Conservation (phyloP, 2,113 vertebrate species). For the Hippoglossus stenolepis region DNA sequence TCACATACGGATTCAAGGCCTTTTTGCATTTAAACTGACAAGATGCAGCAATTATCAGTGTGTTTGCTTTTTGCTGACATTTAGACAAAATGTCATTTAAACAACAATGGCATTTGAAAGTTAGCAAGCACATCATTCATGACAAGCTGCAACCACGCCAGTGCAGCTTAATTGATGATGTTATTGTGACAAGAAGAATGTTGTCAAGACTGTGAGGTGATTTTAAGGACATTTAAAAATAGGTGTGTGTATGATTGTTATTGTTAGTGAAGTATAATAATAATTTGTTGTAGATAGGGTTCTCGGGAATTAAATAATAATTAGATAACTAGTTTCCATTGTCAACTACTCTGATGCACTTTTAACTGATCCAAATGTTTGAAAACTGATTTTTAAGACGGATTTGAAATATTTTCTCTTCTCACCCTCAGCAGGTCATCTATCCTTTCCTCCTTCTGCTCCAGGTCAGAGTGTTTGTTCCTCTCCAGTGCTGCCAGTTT, state of each 20-base stretch:
- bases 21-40: conserved; percentile 4
- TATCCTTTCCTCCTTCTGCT: conserved; percentile 97
- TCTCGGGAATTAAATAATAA: not conserved
- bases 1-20: not conserved
- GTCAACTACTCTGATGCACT: not conserved
- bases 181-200: not conserved
- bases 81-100: conserved; percentile 20
- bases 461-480: conserved; percentile 94
- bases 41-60: not conserved
- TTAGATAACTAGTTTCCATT: not conserved
- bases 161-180: conserved; percentile 3
- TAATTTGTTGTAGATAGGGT: not conserved
- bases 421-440: conserved; percentile 95
- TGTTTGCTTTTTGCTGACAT: conserved; percentile 30
- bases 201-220: not conserved
- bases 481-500: conserved; percentile 95
- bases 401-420: not conserved
- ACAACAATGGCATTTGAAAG: conserved; percentile 21
- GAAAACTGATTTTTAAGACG: not conserved
- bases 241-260: too few relatives aligned
- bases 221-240: not conserved
- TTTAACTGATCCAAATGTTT: too few relatives aligned
- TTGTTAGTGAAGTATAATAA: not conserved
- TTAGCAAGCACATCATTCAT: conserved; percentile 3
- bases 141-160: not conserved